phyloP scores from a whole-genome alignment of 2,113 vertebrate species.

The Indicator maculatus region DNA sequence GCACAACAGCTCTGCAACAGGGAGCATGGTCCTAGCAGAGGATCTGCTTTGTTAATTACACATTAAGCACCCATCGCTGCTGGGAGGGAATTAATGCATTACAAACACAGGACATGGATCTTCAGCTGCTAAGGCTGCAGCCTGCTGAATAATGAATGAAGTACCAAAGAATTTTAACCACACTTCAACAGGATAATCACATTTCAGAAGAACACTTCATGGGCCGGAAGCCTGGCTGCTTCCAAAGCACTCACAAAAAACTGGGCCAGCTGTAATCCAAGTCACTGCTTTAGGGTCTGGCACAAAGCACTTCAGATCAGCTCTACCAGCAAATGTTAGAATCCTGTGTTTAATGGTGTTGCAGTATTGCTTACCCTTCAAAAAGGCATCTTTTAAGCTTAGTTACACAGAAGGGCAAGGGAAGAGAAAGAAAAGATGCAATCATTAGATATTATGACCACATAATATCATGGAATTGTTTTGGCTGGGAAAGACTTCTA shows the following conservation, averaged over 20 bases:
- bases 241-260: neutral
- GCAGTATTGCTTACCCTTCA: neutral
- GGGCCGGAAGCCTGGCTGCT: neutral
- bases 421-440: neutral
- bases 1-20: neutral
- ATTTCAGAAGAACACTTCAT: constrained; percentile 29
- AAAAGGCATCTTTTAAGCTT: neutral
- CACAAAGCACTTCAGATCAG: neutral
- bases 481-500: no score
- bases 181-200: constrained; percentile 10
- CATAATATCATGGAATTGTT: no score
- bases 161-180: constrained; percentile 5
- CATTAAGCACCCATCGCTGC: neutral
- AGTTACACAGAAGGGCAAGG: neutral
- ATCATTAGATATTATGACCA: neutral
- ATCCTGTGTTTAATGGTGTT: neutral
- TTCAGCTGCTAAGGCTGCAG: constrained; percentile 8
- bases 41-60: constrained; percentile 45
- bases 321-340: neutral
- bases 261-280: neutral
- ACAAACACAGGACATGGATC: neutral
- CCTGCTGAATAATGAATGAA: constrained; percentile 41
- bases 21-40: neutral
- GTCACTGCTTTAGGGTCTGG: neutral
- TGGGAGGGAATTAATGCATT: constrained; percentile 17